Evolutionary conservation across 2,888 invertebrate genomes (phyloP).

Genomic region (Rambutsinella grinnellia): DNA sequence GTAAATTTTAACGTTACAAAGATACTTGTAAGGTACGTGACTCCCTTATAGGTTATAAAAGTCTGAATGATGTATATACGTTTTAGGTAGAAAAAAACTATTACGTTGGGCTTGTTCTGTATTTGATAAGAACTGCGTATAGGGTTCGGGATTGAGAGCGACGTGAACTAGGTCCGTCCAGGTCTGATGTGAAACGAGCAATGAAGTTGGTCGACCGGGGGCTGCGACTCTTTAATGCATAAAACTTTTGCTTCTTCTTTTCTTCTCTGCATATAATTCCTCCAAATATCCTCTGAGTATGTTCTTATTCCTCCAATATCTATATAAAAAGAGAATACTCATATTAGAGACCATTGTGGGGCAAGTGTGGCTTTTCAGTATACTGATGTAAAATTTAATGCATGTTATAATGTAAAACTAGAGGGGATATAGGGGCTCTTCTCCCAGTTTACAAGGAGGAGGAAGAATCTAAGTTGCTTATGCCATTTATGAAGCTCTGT

Average conservation of each 20-base stretch:
- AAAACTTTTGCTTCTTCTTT: constrained; percentile 30
- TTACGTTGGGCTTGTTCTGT: constrained; percentile 4
- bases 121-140: constrained; percentile 29
- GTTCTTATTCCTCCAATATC: neutral
- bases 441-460: neutral
- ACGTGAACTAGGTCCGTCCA: constrained; percentile 44
- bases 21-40: neutral
- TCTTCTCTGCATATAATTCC: neutral
- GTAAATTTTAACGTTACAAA: constrained; percentile 7
- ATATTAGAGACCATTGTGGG: neutral
- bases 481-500: neutral
- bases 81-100: no score
- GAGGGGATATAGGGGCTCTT: constrained; percentile 2
- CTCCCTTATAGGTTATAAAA: constrained; percentile 7
- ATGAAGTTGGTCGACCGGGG: constrained; percentile 54
- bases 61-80: constrained; percentile 15
- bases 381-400: no score
- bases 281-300: neutral
- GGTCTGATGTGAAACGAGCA: constrained; percentile 56
- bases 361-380: no score
- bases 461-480: constrained; percentile 10
- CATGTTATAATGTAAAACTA: neutral
- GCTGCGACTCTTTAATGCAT: constrained; percentile 51
- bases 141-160: constrained; percentile 12
- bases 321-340: neutral